These are phyloP conservation scores for Agrotis clavis DNA, from an alignment of 2,888 invertebrate genomes.

Conservation along the genomic window DNA sequence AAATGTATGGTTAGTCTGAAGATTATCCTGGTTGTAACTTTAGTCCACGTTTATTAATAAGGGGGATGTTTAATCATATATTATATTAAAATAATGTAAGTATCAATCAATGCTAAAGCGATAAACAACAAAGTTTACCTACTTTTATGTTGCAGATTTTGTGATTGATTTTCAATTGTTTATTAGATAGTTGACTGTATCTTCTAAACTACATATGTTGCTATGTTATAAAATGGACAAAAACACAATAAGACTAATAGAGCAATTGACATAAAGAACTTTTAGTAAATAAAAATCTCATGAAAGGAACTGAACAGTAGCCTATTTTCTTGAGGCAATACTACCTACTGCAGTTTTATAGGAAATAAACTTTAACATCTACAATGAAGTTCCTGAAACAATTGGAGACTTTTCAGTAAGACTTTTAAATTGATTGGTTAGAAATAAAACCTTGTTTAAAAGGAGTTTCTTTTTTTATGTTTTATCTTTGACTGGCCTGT, in stretches of 20 bases:
- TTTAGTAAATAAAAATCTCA: constrained; percentile 26
- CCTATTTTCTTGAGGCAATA: constrained; percentile 20
- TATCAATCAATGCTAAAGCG: not conserved
- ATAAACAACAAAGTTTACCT: not conserved
- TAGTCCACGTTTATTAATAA: too few species aligned
- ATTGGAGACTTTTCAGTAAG: constrained; percentile 15
- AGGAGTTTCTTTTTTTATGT: too few species aligned
- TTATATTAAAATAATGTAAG: not conserved
- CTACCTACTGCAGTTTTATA: constrained; percentile 23
- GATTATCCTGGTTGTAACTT: too few species aligned
- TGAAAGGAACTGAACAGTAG: not conserved
- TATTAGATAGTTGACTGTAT: not conserved
- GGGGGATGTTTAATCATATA: not conserved
- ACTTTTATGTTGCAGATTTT: not conserved
- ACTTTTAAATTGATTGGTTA: constrained; percentile 13
- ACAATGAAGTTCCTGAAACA: constrained; percentile 25
- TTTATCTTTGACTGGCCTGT: too few species aligned
- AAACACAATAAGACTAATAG: not conserved
- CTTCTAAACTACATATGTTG: not conserved
- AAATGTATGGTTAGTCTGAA: too few species aligned
- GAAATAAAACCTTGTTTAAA: not conserved
- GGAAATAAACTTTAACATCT: constrained; percentile 22
- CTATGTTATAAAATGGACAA: constrained; percentile 4
- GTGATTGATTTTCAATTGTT: not conserved
- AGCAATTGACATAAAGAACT: constrained; percentile 14